A percentile compares a stretch with the other conserved stretches of the same genome.
Conservation (phyloP, 2,113 vertebrate species). For the Erinaceus europaeus region DNA sequence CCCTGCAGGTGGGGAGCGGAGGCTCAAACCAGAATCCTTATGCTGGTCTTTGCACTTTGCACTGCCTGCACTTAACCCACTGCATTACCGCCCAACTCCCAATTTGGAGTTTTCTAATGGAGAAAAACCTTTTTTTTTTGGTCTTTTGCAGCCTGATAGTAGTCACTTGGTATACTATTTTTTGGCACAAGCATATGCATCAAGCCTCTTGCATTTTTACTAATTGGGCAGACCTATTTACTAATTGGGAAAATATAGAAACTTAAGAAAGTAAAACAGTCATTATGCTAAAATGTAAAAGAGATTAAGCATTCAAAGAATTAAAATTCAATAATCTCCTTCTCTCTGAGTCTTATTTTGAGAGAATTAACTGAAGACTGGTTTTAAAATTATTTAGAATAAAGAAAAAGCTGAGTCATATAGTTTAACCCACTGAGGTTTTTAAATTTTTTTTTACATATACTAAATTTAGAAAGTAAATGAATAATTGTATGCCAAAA, state of each 20-base stretch:
- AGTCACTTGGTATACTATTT: neutral
- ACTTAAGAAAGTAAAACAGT: constrained; percentile 17
- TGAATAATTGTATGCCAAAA: constrained; percentile 12
- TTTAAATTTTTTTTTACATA: constrained; percentile 15
- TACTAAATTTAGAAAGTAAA: neutral
- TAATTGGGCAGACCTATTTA: neutral
- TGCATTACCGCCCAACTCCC: no score
- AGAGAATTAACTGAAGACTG: neutral
- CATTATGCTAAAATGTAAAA: neutral
- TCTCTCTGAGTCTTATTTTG: neutral
- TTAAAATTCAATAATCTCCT: neutral
- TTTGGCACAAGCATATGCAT: neutral
- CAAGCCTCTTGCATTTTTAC: neutral
- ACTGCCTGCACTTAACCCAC: no score
- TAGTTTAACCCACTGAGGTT: neutral
- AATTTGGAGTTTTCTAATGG: neutral
- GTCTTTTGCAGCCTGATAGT: neutral
- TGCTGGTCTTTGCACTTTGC: no score
- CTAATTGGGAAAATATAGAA: neutral
- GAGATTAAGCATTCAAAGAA: neutral
- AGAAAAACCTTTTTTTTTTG: neutral
- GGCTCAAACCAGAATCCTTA: no score
- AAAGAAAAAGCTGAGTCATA: neutral
- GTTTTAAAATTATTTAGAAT: constrained; percentile 24
- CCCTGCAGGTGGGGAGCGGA: no score